Evolutionary conservation across 2,888 invertebrate genomes (phyloP).

Genomic region (Caenorhabditis afra): DNA sequence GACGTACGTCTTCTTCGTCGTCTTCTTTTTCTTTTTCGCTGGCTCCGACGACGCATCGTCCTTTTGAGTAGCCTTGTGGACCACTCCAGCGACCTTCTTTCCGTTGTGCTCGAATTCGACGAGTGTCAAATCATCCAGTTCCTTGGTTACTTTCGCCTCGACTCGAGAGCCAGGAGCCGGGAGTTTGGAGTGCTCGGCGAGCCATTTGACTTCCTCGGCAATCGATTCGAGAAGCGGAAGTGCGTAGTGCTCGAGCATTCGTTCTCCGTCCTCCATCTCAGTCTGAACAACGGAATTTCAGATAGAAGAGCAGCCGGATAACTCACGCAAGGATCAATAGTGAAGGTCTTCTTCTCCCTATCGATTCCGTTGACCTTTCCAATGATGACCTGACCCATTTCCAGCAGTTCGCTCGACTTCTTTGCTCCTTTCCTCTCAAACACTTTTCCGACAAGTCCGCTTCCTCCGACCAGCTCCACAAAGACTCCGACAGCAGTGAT

Average conservation of each 20-base stretch:
- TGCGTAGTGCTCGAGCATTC: slow-evolving; percentile 28
- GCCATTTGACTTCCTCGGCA: slow-evolving; percentile 51
- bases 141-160: slow-evolving; percentile 37
- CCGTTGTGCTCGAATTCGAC: slow-evolving; percentile 50
- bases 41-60: not conserved
- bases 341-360: slow-evolving; percentile 26
- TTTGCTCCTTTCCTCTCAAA: slow-evolving; percentile 35
- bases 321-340: slow-evolving; percentile 45
- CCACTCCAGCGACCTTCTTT: slow-evolving; percentile 50
- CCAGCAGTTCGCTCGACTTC: slow-evolving; percentile 31
- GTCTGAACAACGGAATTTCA: too few species aligned
- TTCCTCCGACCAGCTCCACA: slow-evolving; percentile 66
- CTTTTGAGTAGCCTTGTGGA: slow-evolving; percentile 26
- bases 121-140: slow-evolving; percentile 52
- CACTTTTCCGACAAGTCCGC: slow-evolving; percentile 60
- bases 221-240: slow-evolving; percentile 49
- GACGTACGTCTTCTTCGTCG: slow-evolving; percentile 11
- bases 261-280: slow-evolving; percentile 35
- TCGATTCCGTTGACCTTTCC: slow-evolving; percentile 44
- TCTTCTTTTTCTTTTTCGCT: slow-evolving; percentile 31
- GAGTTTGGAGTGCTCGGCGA: slow-evolving; percentile 42
- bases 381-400: slow-evolving; percentile 51
- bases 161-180: slow-evolving; percentile 48
- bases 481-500: slow-evolving; percentile 51
- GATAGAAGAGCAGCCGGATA: not conserved